Percentiles rank a stretch among this genome's conserved stretches.
Evolutionary conservation across 2,888 invertebrate genomes (phyloP).

Genomic region (Corbicula japonica): DNA sequence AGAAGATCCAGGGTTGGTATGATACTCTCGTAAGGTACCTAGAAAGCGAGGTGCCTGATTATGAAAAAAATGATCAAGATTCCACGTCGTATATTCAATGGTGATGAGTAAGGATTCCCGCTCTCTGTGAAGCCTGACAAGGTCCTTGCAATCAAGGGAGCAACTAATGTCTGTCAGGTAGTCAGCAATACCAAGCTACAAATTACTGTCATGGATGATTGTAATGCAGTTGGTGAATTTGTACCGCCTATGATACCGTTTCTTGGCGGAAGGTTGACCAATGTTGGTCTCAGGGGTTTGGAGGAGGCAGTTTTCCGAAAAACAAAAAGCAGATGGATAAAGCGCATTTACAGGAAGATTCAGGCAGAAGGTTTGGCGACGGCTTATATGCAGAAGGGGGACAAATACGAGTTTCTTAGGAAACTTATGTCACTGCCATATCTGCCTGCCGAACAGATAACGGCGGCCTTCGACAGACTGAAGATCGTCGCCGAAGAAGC

Average conservation of each 20-base stretch:
- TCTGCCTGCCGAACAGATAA: slow-evolving; percentile 29
- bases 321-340: slow-evolving; percentile 50
- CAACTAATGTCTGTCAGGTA: slow-evolving; percentile 32
- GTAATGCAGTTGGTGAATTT: slow-evolving; percentile 51
- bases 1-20: slow-evolving; percentile 5
- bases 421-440: slow-evolving; percentile 35
- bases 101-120: slow-evolving; percentile 36
- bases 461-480: slow-evolving; percentile 16
- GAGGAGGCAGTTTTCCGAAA: slow-evolving; percentile 30
- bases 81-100: slow-evolving; percentile 34
- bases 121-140: slow-evolving; percentile 8
- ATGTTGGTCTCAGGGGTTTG: slow-evolving; percentile 40
- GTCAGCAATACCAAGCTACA: slow-evolving; percentile 37
- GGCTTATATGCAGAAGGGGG: slow-evolving; percentile 7
- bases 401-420: slow-evolving; percentile 9
- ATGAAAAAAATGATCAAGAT: slow-evolving; percentile 2
- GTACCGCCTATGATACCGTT: slow-evolving; percentile 39
- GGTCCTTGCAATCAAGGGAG: slow-evolving; percentile 15
- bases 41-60: slow-evolving; percentile 26
- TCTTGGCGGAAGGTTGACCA: slow-evolving; percentile 48
- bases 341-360: too few species aligned
- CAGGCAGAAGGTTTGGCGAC: too few species aligned
- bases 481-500: slow-evolving; percentile 20
- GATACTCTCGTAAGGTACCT: not conserved
- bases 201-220: slow-evolving; percentile 47